Conservation (phyloP, 2,888 invertebrate genomes). For the Psylliodes chrysocephalus region DNA sequence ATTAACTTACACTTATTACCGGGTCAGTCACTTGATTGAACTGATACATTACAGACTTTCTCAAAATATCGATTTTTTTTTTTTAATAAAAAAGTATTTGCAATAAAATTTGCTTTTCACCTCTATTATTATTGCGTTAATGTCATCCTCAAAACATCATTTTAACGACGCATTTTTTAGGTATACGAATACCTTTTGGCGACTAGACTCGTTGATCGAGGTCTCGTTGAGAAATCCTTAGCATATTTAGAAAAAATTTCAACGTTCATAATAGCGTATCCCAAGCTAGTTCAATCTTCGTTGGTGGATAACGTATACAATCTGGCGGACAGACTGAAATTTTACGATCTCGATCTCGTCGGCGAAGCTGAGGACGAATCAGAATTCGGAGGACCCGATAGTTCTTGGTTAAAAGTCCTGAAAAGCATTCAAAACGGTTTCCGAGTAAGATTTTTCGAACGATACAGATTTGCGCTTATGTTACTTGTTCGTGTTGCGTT, state of each 20-base stretch:
- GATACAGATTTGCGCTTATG: not conserved
- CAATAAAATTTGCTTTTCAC: too few relatives aligned
- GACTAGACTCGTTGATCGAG: constrained; percentile 79
- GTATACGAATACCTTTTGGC: constrained; percentile 88
- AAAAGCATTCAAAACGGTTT: constrained; percentile 63
- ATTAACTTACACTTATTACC: too few relatives aligned
- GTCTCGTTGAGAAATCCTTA: constrained; percentile 82
- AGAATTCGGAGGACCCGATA: constrained; percentile 63
- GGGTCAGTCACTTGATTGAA: too few relatives aligned
- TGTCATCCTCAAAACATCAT: too few relatives aligned
- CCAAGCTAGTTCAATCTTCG: constrained; percentile 65
- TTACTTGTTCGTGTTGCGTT: constrained; percentile 35
- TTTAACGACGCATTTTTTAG: too few relatives aligned
- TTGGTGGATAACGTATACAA: constrained; percentile 68
- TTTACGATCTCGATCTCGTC: constrained; percentile 60
- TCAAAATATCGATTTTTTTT: too few relatives aligned
- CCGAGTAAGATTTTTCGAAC: constrained; percentile 58
- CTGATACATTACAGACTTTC: too few relatives aligned
- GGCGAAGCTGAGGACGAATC: constrained; percentile 58
- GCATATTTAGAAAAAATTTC: constrained; percentile 86
- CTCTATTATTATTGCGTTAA: too few relatives aligned
- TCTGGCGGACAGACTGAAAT: constrained; percentile 62
- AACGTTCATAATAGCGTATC: constrained; percentile 71
- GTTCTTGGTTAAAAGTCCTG: constrained; percentile 70
- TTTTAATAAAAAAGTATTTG: too few relatives aligned